Conservation (phyloP, 1,140 invertebrate species). For the Listronotus bonariensis region DNA sequence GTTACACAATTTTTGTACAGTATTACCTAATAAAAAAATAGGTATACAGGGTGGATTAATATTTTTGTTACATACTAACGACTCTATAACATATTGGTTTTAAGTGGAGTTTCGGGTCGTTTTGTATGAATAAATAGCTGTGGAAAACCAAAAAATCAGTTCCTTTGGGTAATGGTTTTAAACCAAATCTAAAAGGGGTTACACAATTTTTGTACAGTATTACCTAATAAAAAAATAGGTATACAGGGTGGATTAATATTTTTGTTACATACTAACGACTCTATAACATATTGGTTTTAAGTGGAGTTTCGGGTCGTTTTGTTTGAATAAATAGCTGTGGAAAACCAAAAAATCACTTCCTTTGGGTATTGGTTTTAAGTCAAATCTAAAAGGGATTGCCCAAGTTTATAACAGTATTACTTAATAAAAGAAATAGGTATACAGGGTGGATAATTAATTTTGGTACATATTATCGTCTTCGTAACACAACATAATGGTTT, state of each 20-base stretch:
- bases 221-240: too few species aligned
- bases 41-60: too few species aligned
- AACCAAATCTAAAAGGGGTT: too few species aligned
- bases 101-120: slow-evolving; percentile 1
- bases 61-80: slow-evolving; percentile 32
- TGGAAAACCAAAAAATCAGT: background rate
- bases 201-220: too few species aligned
- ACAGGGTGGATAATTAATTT: too few species aligned
- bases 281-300: slow-evolving; percentile 52
- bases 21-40: too few species aligned
- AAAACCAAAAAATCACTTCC: background rate
- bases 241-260: too few species aligned
- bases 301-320: background rate
- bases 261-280: slow-evolving; percentile 41
- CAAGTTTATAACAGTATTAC: too few species aligned
- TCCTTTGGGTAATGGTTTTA: background rate
- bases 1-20: too few species aligned
- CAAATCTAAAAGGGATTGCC: too few species aligned
- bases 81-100: slow-evolving; percentile 53
- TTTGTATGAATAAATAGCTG: background rate
- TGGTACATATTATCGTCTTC: background rate
- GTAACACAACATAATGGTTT: too few species aligned
- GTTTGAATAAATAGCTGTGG: background rate
- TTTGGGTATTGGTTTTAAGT: background rate
- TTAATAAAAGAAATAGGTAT: too few species aligned